phyloP scores from a whole-genome alignment of 2,797 vertebrate genomes.

The Rhincodon typus region DNA sequence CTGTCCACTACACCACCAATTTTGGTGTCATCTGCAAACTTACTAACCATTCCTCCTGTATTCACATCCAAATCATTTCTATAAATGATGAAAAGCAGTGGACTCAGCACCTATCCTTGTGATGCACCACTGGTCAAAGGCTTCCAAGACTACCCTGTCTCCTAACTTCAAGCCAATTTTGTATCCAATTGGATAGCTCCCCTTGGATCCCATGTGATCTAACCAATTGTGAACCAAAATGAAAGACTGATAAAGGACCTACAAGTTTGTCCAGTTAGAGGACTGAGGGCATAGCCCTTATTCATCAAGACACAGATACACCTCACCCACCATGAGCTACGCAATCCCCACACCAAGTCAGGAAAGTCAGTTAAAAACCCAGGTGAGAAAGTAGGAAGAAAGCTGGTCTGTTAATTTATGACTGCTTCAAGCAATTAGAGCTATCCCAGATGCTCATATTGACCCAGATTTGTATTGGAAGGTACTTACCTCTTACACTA shows the following conservation, averaged over 20 bases:
- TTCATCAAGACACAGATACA: background rate
- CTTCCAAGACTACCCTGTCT: too few relatives aligned
- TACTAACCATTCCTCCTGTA: too few relatives aligned
- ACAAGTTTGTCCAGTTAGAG: background rate
- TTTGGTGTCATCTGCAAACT: too few relatives aligned
- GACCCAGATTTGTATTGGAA: background rate
- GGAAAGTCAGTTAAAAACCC: background rate
- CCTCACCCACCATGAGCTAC: background rate
- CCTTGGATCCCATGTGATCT: too few relatives aligned
- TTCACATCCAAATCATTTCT: too few relatives aligned
- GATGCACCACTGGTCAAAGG: too few relatives aligned
- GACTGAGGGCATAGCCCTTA: too few relatives aligned
- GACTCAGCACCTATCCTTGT: too few relatives aligned
- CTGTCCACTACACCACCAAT: too few relatives aligned
- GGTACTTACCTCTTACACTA: background rate
- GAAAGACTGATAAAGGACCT: background rate
- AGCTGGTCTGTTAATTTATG: background rate
- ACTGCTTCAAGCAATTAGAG: background rate
- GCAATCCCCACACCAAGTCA: background rate
- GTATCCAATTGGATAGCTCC: too few relatives aligned
- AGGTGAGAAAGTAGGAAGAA: background rate
- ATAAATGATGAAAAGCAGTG: too few relatives aligned
- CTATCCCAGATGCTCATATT: background rate
- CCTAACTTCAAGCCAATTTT: too few relatives aligned
- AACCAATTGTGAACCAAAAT: background rate